Conservation (phyloP, 2,888 invertebrate species). For the Ormyrus pomaceus region DNA sequence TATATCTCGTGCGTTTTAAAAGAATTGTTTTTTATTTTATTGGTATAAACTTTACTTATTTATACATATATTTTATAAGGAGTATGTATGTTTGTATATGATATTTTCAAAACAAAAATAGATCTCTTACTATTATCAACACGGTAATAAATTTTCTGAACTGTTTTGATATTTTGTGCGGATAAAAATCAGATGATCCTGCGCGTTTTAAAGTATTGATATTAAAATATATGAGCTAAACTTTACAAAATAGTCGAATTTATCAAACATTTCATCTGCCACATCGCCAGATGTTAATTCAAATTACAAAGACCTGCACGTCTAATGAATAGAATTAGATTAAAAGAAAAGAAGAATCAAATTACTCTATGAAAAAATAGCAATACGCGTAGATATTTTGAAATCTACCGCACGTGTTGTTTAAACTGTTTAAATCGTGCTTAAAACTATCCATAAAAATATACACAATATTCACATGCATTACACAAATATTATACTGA, state of each 20-base stretch:
- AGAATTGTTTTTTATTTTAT: constrained; percentile 45
- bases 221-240: constrained; percentile 30
- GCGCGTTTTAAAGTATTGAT: constrained; percentile 19
- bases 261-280: constrained; percentile 24
- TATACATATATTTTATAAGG: constrained; percentile 54
- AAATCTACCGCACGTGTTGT: constrained; percentile 38
- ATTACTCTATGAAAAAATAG: constrained; percentile 48
- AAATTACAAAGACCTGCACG: constrained; percentile 20
- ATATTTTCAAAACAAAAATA: constrained; percentile 44
- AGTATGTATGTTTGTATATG: constrained; percentile 49
- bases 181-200: constrained; percentile 23
- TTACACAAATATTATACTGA: constrained; percentile 22
- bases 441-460: constrained; percentile 40
- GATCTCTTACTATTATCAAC: constrained; percentile 47
- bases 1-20: constrained; percentile 43
- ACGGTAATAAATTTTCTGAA: constrained; percentile 41
- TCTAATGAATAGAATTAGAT: constrained; percentile 15
- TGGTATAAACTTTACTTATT: constrained; percentile 42
- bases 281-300: constrained; percentile 33
- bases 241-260: constrained; percentile 32
- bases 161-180: constrained; percentile 52
- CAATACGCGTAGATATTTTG: constrained; percentile 37
- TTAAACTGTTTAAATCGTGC: constrained; percentile 43
- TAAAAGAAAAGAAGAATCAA: constrained; percentile 34
- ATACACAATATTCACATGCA: constrained; percentile 36